Base-by-base conservation (phyloP, 2,113 vertebrate genomes). In the Pelodiscus sinensis region DNA sequence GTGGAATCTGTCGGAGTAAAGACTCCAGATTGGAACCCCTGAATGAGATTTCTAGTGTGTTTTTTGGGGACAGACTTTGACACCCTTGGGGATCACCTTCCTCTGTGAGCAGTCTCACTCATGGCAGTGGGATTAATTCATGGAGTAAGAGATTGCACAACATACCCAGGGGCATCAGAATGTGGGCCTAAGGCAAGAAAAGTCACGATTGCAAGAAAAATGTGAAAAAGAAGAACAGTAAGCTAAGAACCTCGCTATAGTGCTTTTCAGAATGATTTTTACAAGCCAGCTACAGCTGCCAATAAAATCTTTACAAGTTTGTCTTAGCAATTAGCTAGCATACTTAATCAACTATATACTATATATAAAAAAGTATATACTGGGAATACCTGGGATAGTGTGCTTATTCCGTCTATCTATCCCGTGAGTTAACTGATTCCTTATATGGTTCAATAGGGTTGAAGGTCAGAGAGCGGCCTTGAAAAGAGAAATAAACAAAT, bases 1-100 rank as follows among this genome's bases (percentile, higher is more conserved):
- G 0, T 50, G 4, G 6, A 6, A 29, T 16, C 18, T 85, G 58
- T 71, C 16, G n/a, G 73, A 65, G 15, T 1, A 4, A 60, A 24
- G 27, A 29, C 85, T 79, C 21, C 27, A 31, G 16, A 1, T 1
- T 86, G 55, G 3, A 22, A 79, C 4, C 81, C 75, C 22, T 14
- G 35, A 89, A 19, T 71, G 38, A 84, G 8, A 6, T 80, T 57
- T 92, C 1, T 68, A 3, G 27, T 77, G 58, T 89, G 44, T 3
- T 87, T 2, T 81, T 68, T 87, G 24, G 25, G 73, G 75, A 1
- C 22, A 55, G 55, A 38, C 89, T 82, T 89, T 0, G 31, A 0
- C 60, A 8, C 21, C n/a, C 51, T 0, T 52, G 27, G 60, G 83
- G 86, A 52, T 55, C 87, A 24, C 55, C 29, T 88, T 90, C 86